phyloP scores from a whole-genome alignment of 2,888 invertebrate genomes.

The Campopleginae sp. region DNA sequence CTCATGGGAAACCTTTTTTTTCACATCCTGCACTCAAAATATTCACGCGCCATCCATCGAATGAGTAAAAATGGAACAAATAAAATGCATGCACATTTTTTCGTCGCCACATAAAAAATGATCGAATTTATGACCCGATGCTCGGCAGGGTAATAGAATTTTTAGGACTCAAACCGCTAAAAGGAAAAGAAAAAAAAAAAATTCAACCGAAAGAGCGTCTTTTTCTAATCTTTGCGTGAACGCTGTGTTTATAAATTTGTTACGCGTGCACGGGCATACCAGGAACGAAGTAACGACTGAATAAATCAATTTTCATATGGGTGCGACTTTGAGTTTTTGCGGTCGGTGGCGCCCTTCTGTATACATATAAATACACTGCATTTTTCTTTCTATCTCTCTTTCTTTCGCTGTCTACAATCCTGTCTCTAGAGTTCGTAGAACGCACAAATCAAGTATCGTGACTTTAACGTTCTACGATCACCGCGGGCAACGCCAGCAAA shows the following conservation, averaged over 20 bases:
- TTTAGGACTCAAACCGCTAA: neutral
- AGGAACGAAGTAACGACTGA: conserved; percentile 50
- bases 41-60: neutral
- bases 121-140: neutral
- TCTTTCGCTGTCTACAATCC: conserved; percentile 8
- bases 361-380: conserved; percentile 35
- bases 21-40: neutral
- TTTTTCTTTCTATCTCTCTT: conserved; percentile 4
- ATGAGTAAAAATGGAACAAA: neutral
- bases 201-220: neutral
- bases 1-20: no score
- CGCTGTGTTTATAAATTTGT: conserved; percentile 1
- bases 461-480: conserved; percentile 63
- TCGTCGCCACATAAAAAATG: neutral
- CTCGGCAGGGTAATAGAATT: neutral
- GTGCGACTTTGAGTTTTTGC: conserved; percentile 41
- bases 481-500: conserved; percentile 45
- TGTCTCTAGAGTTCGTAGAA: conserved; percentile 56
- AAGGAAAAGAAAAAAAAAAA: neutral
- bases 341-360: conserved; percentile 15
- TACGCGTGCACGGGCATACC: conserved; percentile 28
- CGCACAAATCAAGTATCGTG: conserved; percentile 68
- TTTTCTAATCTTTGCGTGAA: conserved; percentile 5
- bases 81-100: neutral
- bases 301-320: conserved; percentile 60